These are phyloP conservation scores for Catharus fuscescens DNA, from an alignment of 2,113 vertebrate genomes.

Conservation along the genomic window DNA sequence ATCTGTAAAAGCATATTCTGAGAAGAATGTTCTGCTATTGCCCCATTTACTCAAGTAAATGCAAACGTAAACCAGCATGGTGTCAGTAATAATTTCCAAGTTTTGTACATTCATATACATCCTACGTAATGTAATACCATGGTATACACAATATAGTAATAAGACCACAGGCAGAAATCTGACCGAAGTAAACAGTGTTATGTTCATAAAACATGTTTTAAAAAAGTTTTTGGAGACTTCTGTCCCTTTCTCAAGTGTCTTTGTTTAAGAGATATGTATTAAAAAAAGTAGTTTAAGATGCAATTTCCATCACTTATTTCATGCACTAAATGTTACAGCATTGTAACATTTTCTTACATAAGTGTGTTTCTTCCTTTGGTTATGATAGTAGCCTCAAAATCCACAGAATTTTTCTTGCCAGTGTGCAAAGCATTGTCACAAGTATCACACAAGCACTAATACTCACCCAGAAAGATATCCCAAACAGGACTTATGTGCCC, in stretches of 20 bases:
- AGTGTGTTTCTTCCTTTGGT: background rate
- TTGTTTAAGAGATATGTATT: background rate
- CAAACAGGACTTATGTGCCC: background rate
- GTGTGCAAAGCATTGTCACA: background rate
- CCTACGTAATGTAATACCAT: background rate
- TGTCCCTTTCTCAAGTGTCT: background rate
- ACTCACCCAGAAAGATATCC: background rate
- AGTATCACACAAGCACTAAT: background rate
- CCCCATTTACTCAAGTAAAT: background rate
- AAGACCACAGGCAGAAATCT: background rate
- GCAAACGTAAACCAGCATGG: background rate
- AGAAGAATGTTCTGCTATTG: background rate
- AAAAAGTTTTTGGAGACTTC: background rate
- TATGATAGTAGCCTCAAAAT: background rate
- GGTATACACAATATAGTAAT: background rate
- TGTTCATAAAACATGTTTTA: background rate
- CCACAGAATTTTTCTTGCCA: background rate
- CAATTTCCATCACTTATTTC: background rate
- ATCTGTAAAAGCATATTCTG: background rate
- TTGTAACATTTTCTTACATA: background rate
- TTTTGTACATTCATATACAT: background rate
- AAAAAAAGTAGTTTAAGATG: background rate
- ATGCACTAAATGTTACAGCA: background rate
- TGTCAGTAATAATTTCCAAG: background rate
- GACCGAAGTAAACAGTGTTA: background rate